These are phyloP conservation scores for Drosophila fungiperda DNA, from an alignment of 2,888 invertebrate genomes.

Conservation along the genomic window DNA sequence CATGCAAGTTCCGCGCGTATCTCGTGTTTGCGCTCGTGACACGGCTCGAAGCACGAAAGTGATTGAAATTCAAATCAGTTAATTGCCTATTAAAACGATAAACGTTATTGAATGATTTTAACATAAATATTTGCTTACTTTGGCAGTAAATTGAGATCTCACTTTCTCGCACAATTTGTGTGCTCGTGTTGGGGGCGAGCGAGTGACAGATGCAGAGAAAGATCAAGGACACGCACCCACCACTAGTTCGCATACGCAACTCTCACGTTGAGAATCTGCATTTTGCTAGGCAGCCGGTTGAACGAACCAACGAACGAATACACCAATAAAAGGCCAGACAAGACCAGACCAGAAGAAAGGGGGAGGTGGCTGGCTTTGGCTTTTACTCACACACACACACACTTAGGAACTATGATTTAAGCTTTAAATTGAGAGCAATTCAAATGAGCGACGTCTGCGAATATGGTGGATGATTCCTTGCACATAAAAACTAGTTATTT, in stretches of 20 bases:
- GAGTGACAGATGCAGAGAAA: background rate
- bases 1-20: background rate
- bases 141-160: background rate
- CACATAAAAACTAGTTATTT: constrained; percentile 58
- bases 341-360: background rate
- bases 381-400: background rate
- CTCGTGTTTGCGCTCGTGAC: background rate
- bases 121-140: background rate
- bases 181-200: background rate
- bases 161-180: background rate
- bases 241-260: constrained; percentile 13
- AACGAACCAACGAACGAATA: constrained; percentile 2
- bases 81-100: background rate
- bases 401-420: constrained; percentile 44
- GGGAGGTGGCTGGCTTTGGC: background rate
- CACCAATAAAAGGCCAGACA: background rate
- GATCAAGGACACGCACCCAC: background rate
- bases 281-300: constrained; percentile 15
- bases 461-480: constrained; percentile 55
- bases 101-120: background rate
- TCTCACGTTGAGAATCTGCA: constrained; percentile 35
- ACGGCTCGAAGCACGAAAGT: background rate
- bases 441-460: constrained; percentile 47
- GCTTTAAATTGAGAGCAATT: constrained; percentile 61
- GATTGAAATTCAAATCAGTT: background rate